A percentile compares a stretch with the other conserved stretches of the same genome.
Evolutionary conservation across 2,113 vertebrate species (phyloP).

Genomic region (Halichoerus grypus): DNA sequence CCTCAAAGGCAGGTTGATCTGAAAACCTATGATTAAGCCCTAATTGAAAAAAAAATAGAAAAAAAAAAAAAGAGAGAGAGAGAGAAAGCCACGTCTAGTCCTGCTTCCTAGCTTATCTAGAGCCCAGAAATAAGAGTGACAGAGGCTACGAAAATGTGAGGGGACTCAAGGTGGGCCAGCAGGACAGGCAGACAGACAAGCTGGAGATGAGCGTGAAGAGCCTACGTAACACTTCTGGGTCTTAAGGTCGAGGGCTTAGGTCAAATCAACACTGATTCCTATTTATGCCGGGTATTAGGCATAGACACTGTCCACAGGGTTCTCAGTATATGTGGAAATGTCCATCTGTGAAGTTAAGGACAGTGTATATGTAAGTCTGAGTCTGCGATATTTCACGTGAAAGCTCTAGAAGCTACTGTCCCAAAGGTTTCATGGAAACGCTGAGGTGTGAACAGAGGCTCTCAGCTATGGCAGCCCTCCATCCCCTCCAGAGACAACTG

Average conservation of each 20-base stretch:
- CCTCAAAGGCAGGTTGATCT: not conserved
- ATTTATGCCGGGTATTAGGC: no score
- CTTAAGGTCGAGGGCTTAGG: not conserved
- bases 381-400: not conserved
- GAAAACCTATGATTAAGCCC: not conserved
- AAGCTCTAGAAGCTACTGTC: not conserved
- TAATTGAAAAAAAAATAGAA: no score
- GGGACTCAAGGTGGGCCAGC: not conserved
- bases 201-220: rapidly evolving
- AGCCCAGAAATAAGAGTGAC: not conserved
- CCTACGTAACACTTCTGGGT: rapidly evolving
- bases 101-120: not conserved
- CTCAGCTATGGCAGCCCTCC: not conserved
- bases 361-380: not conserved
- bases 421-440: not conserved
- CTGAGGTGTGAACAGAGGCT: no score
- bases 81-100: not conserved
- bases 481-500: not conserved
- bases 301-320: not conserved
- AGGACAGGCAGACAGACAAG: not conserved
- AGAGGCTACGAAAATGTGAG: not conserved
- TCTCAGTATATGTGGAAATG: not conserved
- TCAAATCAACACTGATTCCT: not conserved
- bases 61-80: not conserved
- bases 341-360: not conserved